These are phyloP conservation scores for Coluber constrictor DNA, from an alignment of 2,797 vertebrate genomes.

Conservation along the genomic window DNA sequence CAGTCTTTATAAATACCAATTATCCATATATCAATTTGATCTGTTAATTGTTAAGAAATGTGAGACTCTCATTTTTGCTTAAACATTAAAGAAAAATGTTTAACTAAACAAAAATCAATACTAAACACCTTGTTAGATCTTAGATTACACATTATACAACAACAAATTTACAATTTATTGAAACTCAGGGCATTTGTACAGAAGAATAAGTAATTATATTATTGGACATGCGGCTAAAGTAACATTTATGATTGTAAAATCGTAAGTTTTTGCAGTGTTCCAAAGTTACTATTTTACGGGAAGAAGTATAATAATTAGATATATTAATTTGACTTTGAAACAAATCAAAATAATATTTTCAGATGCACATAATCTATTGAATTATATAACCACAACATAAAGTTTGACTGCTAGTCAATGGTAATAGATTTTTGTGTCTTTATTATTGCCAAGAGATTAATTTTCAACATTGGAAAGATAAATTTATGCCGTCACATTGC, in stretches of 20 bases:
- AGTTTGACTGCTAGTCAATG: not conserved
- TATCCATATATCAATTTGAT: not conserved
- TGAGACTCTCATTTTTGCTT: not conserved
- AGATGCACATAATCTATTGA: not conserved
- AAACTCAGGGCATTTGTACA: not conserved
- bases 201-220: not conserved
- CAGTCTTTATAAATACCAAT: not conserved
- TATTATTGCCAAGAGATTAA: not conserved
- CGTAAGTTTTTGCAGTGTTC: not conserved
- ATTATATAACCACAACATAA: not conserved
- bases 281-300: not conserved
- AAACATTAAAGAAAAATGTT: not conserved
- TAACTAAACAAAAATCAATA: not conserved
- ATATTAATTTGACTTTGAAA: not conserved
- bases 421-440: not conserved
- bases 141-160: not conserved
- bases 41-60: not conserved
- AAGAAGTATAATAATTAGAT: not conserved
- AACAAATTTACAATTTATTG: not conserved
- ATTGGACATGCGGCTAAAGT: not conserved
- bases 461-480: not conserved
- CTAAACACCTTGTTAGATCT: not conserved
- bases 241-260: not conserved
- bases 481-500: not conserved
- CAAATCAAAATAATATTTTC: not conserved